Percentiles rank a stretch among this genome's conserved stretches.
These are phyloP conservation scores for Sebastes wilsoni DNA, from an alignment of 2,797 vertebrate genomes.

Conservation along the genomic window DNA sequence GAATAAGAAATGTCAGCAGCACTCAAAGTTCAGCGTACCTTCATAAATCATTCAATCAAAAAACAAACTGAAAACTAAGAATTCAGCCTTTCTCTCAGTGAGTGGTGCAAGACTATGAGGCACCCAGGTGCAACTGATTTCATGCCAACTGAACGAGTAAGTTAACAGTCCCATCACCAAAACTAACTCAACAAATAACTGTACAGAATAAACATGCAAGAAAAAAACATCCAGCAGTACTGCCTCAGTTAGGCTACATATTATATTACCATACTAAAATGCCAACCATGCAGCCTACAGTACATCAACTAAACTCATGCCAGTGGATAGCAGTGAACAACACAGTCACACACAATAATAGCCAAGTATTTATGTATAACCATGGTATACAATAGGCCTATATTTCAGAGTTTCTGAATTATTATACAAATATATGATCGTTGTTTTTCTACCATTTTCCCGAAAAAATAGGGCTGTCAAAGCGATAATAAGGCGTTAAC, in stretches of 20 bases:
- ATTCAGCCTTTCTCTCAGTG: slow-evolving; percentile 14
- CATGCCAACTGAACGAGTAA: slow-evolving; percentile 65
- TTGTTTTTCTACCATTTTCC: not conserved
- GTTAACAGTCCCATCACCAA: slow-evolving; percentile 44
- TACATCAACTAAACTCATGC: slow-evolving; percentile 60
- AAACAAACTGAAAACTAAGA: not conserved
- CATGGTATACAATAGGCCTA: slow-evolving; percentile 20
- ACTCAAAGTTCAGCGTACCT: not conserved
- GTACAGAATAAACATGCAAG: slow-evolving; percentile 69
- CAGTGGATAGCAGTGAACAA: slow-evolving; percentile 43
- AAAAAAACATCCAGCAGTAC: slow-evolving; percentile 31
- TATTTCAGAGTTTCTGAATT: slow-evolving; percentile 76
- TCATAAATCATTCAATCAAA: slow-evolving; percentile 6
- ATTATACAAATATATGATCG: not conserved
- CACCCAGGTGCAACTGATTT: slow-evolving; percentile 41
- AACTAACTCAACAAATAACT: slow-evolving; percentile 40
- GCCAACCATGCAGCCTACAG: slow-evolving; percentile 63
- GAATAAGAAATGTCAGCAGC: slow-evolving; percentile 34
- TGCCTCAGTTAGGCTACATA: not conserved
- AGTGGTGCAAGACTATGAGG: slow-evolving; percentile 25
- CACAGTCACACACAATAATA: slow-evolving; percentile 28
- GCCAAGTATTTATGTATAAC: slow-evolving; percentile 14
- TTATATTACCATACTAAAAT: slow-evolving; percentile 3
- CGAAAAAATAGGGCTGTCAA: not conserved
- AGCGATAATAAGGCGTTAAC: too few relatives aligned